Evolutionary conservation across 1,140 invertebrate genomes (phyloP).

Genomic region (Luehdorfia chinensis): DNA sequence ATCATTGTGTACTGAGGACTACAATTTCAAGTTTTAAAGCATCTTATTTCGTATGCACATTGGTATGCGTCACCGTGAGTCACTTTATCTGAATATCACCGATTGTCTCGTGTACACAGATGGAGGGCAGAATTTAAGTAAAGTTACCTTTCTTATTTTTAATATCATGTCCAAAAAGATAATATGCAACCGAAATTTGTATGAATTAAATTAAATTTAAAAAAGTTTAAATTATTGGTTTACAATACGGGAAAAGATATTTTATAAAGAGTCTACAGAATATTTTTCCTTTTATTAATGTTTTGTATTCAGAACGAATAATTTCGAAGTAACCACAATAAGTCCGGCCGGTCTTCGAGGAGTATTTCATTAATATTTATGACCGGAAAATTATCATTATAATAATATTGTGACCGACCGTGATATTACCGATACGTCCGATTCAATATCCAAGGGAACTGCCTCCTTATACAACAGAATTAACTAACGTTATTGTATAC

Average conservation of each 20-base stretch:
- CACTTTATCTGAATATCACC: slow-evolving; percentile 27
- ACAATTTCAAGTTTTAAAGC: slow-evolving; percentile 18
- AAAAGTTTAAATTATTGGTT: too few species aligned
- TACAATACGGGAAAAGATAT: too few species aligned
- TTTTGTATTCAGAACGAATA: slow-evolving; percentile 1
- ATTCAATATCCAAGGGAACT: slow-evolving; percentile 41
- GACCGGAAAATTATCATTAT: slow-evolving; percentile 62
- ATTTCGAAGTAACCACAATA: slow-evolving; percentile 31
- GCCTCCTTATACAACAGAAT: slow-evolving; percentile 28
- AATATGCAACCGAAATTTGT: too few species aligned
- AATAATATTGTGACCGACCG: slow-evolving; percentile 47
- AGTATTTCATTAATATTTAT: slow-evolving; percentile 64
- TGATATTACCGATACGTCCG: slow-evolving; percentile 39
- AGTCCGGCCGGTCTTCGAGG: slow-evolving; percentile 35
- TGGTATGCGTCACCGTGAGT: slow-evolving; percentile 29
- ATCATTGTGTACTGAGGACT: neutral
- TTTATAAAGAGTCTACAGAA: too few species aligned
- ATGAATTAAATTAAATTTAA: too few species aligned
- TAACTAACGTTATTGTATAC: slow-evolving; percentile 8
- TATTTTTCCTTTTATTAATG: slow-evolving; percentile 10
- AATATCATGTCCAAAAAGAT: too few species aligned
- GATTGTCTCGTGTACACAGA: neutral
- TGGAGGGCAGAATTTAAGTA: neutral
- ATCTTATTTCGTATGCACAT: slow-evolving; percentile 27
- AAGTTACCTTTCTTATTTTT: slow-evolving; percentile 3